phyloP scores from a whole-genome alignment of 2,113 vertebrate genomes.

The Suricata suricatta region DNA sequence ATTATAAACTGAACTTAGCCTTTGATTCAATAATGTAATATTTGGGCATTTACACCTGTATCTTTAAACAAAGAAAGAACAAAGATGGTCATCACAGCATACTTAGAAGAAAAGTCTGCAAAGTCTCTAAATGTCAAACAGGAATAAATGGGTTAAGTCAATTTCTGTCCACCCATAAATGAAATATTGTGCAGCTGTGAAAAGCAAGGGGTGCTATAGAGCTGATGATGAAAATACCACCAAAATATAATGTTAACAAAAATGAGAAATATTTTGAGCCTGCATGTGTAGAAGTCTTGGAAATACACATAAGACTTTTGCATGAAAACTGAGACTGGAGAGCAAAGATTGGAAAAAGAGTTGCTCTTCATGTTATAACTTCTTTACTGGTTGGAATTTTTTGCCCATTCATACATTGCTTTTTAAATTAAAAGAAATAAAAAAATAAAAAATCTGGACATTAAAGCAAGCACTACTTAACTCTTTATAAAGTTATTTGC shows the following conservation, averaged over 20 bases:
- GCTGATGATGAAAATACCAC: not conserved
- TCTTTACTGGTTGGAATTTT: not conserved
- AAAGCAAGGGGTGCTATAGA: not conserved
- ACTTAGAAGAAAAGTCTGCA: slow-evolving; percentile 1
- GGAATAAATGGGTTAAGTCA: not conserved
- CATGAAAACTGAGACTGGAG: not conserved
- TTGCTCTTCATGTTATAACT: not conserved
- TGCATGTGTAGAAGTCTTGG: not conserved
- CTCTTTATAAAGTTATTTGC: not conserved
- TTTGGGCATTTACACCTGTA: not conserved
- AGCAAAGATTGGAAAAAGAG: not conserved
- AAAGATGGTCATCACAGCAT: not conserved
- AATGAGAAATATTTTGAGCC: not conserved
- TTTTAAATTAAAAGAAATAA: not conserved
- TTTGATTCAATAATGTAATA: not conserved
- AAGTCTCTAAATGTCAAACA: not conserved
- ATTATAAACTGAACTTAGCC: not conserved
- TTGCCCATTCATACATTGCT: not conserved
- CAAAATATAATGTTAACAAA: not conserved
- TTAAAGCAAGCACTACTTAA: not conserved
- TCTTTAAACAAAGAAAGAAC: not conserved
- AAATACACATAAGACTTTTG: not conserved
- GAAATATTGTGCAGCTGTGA: not conserved
- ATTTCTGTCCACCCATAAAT: not conserved
- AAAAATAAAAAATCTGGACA: not conserved